Base-by-base conservation (phyloP, 2,113 vertebrate species). In the Seriola dumerili region DNA sequence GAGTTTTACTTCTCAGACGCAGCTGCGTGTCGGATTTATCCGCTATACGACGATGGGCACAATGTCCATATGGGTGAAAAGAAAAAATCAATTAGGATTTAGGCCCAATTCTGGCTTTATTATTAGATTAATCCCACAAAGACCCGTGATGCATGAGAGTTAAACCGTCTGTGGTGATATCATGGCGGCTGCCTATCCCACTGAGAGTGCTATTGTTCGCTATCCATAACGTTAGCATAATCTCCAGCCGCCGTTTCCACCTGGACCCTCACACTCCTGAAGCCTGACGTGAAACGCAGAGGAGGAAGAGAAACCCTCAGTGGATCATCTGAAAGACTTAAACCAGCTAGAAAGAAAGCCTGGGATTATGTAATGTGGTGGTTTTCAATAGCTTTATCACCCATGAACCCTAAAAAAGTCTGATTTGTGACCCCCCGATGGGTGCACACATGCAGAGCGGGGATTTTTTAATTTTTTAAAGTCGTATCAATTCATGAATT, bases 41-140 rank as follows among this genome's bases (percentile, higher is more conserved):
- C 40, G 5, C 50, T 16, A 44, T 9, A 65, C 61, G 73, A 88
- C 64, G 46, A 70, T 29, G 62, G 81, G 68, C 72, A 83, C 67
- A 76, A 66, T 58, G 52, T 67, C 70, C 63, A 73, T 23, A 52
- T 42, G 55, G 54, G 40, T 38, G 48, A 32, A 61, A 57, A 69
- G 32, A 59, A 69, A 81, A 92, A 91, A 91, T 92, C 85, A 78
- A 81, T 92, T 85, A 87, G 86, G 84, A 86, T 92, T 92, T 88
- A 52, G 76, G n/a, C 58, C 44, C 61, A 68, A 83, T 79, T 88
- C 73, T 76, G 71, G 40, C 16, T 84, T 91, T 87, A 70, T 90
- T 86, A 88, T 83, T 73, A 70, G 78, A 88, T 92, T 89, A 94
- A 93, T 94, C 84, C 85, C 79, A 83, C 83, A 80, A 88, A 92